phyloP scores from a whole-genome alignment of 2,797 vertebrate genomes.

The Bucorvus abyssinicus region DNA sequence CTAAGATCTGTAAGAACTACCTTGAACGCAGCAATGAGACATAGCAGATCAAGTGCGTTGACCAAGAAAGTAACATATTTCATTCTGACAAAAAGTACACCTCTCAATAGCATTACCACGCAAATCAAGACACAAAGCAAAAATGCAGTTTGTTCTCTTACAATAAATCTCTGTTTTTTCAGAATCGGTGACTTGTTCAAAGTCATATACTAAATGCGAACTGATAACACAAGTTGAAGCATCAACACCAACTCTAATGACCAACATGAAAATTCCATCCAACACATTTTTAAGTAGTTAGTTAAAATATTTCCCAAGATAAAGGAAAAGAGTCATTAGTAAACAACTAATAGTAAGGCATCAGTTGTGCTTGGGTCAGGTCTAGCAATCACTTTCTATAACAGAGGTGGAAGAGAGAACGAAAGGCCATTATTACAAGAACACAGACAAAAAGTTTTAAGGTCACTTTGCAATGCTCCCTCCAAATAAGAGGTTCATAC shows the following conservation, averaged over 20 bases:
- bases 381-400: neutral
- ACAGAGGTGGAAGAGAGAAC: neutral
- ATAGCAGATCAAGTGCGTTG: neutral
- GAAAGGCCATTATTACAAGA: neutral
- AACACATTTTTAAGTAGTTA: neutral
- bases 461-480: neutral
- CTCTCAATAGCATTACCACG: neutral
- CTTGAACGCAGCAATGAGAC: neutral
- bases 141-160: neutral
- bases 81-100: neutral
- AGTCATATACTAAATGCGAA: neutral
- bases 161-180: neutral
- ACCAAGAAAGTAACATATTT: neutral
- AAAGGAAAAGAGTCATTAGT: neutral
- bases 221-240: neutral
- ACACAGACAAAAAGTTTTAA: neutral
- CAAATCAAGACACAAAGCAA: neutral
- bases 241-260: neutral
- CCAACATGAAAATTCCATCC: neutral
- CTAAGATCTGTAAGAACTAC: neutral
- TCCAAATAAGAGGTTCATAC: neutral
- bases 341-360: neutral
- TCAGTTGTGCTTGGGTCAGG: neutral
- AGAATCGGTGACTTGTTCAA: neutral
- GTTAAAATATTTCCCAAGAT: neutral